Base-by-base conservation (phyloP, 2,113 vertebrate species). In the Mormyrus iriodes region DNA sequence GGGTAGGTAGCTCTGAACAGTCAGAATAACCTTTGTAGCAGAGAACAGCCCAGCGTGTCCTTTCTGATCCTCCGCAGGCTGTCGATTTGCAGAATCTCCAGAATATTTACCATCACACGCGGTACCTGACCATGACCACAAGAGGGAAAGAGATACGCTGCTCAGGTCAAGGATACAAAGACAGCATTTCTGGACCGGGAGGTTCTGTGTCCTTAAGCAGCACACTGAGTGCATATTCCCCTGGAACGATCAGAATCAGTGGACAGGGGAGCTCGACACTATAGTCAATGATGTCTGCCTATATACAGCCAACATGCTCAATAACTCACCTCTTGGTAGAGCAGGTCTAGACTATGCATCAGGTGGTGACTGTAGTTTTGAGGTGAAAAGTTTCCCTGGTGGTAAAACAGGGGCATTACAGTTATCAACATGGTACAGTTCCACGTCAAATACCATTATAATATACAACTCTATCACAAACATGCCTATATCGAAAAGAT, bases 41-140 rank as follows among this genome's bases (percentile, higher is more conserved):
- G 0, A 53, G 35, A 73, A 2, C 96, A 98, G 3, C 69, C 92
- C 0, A 96, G 91, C 46, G 93, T 95, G 89, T 96, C 93, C 1
- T 91, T 93, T 52, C 96, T 94, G 3, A 96, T 90, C 92, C 93
- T 94, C 85, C 96, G 93, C 88, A 99, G 95, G 19, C 91, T 93
- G 65, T 95, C 93, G 8, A 99, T 69, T 90, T 98, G 96, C n/a
- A 98, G 91, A 89, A 98, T 93, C 90, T 96, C 95, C 89, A 98
- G 92, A 52, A 99, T 0, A 2, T 97, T 98, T 88, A 99, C 92
- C 90, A 99, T 95, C n/a, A 91, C 92, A 91, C 96, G 96, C 7
- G 98, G 98, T 88, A 99, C 96, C 98, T 99, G 90, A 52, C 51
- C 94, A 35, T 92, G 49, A 85, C 86, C 39, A 49, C 39, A 27